Base-by-base conservation (phyloP, 2,113 vertebrate genomes). In the Crypturellus undulatus region DNA sequence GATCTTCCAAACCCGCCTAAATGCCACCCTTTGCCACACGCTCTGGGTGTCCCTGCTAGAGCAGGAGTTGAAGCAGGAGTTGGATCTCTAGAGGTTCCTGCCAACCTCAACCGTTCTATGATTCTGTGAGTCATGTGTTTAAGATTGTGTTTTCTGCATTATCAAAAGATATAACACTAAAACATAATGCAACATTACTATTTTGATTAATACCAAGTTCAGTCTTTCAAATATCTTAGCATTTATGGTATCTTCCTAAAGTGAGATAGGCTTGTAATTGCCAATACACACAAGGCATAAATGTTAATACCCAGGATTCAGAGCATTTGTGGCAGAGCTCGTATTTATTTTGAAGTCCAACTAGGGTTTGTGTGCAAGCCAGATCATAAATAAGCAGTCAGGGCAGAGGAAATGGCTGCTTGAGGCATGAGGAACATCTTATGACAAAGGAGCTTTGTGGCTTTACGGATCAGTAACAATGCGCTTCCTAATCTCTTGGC, bases 321-420 rank as follows among this genome's bases (percentile, higher is more conserved):
- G 30, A 92, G 58, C 22, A 20, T 0, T 62, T 72, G 45, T 1
- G 22, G 22, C 30, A 65, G 79, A 79, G 12, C 54, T 90, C 16
- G 16, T 69, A 26, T 32, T 90, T 79, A 26, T 8, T 77, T 63
- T 79, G 36, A 40, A 54, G 40, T 73, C 64, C 38, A 62, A 17
- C 51, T 51, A 79, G 22, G 78, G 63, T 81, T 85, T 47, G 92
- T 89, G 54, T 85, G 30, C 71, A 51, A 38, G 59, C 2, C 10
- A 70, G 54, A 67, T 68, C 92, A 75, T 70, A 90, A 90, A 85
- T 90, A 90, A 78, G 21, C 25, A 36, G 83, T 83, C 91, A 36
- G 76, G 54, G 54, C 54, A 83, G 30, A 5, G 13, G 70, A 87
- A 69, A 76, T 79, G 32, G 43, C 72, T 88, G 32, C 67, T 89